Evolutionary conservation across 2,113 vertebrate genomes (phyloP), one percentile per base, ranked within the genome.

Genomic region (Odocoileus hemionus): DNA sequence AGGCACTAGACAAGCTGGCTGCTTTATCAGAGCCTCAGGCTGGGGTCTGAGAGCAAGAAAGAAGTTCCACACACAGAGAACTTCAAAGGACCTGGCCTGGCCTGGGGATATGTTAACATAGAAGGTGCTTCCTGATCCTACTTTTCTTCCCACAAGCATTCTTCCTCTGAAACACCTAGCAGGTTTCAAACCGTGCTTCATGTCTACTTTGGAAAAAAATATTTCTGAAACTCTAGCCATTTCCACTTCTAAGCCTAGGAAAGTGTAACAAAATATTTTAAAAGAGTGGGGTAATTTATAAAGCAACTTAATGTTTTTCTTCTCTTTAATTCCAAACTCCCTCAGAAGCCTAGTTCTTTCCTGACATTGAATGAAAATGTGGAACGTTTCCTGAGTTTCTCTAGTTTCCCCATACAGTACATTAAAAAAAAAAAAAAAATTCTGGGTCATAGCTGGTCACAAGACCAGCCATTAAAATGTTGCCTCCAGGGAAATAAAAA

Each of bases 291-390:
- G 70, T 76, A 64, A 64, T 89, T 67, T 36, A 61, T 36, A 83
- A 91, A 54, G 9, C 43, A 90, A 39, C 43, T 45, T n/a, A 55
- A 55, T 45, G 67, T 82, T 95, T 96, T 83, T 54, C 39, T 95
- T 16, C 16, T 83, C 30, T 94, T 57, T 88, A 85, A 98, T 60
- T 83, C 30, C 52, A 95, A 50, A 60, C 70, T 92, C 91, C n/a
- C 58, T 54, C 1, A 6, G 3, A 43, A 52, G 15, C 21, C 58
- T 70, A 26, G 13, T 67, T 89, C 28, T 92, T 67, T 84, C 55
- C 7, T 91, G 21, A 87, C 33, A 76, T 25, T 82, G 67, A 86
- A 79, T 55, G n/a, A 82, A 91, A 84, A 94, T 60, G 7, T 91
- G 23, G 47, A 36, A 36, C 7, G 6, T 89, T 89, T 47, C 16